A percentile compares a stretch with the other conserved stretches of the same genome.
Conservation (phyloP, 2,888 invertebrate species). For the Caenorhabditis angaria region DNA sequence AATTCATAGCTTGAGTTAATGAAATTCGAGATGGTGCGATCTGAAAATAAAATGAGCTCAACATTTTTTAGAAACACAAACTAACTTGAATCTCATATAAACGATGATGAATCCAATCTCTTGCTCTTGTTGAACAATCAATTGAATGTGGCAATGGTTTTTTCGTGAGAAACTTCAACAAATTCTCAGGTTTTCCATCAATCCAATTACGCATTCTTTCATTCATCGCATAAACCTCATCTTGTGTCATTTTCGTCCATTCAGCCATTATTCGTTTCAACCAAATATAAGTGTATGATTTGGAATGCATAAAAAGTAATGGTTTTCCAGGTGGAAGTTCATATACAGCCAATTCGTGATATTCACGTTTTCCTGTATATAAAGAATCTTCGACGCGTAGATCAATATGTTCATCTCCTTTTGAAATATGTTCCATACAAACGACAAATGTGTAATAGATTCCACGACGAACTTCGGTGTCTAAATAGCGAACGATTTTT, state of each 20-base stretch:
- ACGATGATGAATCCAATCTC: slow-evolving; percentile 11
- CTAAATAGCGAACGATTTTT: slow-evolving; percentile 14
- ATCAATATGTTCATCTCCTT: slow-evolving; percentile 16
- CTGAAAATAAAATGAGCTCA: slow-evolving; percentile 3
- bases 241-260: not conserved
- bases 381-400: slow-evolving; percentile 26
- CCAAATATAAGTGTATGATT: slow-evolving; percentile 30
- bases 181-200: not conserved
- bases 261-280: slow-evolving; percentile 24
- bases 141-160: slow-evolving; percentile 12
- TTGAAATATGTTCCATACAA: slow-evolving; percentile 30
- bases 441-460: slow-evolving; percentile 21
- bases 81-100: slow-evolving; percentile 6
- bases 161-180: not conserved
- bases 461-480: slow-evolving; percentile 10
- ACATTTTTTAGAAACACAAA: slow-evolving; percentile 12
- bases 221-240: not conserved
- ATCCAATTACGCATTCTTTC: slow-evolving; percentile 13
- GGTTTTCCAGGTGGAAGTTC: slow-evolving; percentile 11
- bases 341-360: not conserved
- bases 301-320: slow-evolving; percentile 13
- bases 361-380: slow-evolving; percentile 19
- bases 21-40: not conserved
- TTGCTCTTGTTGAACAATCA: slow-evolving; percentile 20
- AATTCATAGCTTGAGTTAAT: slow-evolving; percentile 16